Evolutionary conservation across 2,888 invertebrate species (phyloP), one percentile per base, ranked within the genome.

Genomic region (Temnothorax ravouxi): DNA sequence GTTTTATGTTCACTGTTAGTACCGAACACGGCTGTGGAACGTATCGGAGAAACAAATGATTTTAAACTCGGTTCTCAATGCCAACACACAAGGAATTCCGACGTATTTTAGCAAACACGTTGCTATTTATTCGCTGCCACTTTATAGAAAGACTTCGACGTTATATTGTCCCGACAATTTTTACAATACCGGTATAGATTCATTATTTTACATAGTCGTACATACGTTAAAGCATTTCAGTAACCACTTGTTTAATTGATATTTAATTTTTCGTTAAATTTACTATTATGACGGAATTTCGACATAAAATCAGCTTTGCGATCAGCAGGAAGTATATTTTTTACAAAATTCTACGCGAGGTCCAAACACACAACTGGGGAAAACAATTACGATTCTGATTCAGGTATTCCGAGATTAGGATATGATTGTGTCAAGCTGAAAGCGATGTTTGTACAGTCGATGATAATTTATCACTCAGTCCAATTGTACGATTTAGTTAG

Each of bases 371-470:
- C 29, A 79, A 81, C 80, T 69, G 59, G 74, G 59, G 67, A 71
- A 62, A 44, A 79, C 66, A 67, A 77, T 77, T 54, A 34, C 79
- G 79, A 80, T 69, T 71, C 72, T 59, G 34, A 71, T 59, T 71
- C 79, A 56, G 54, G 64, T 76, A 84, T 86, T 88, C 85, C 87
- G 87, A 86, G 86, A 88, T 87, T 83, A 84, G 83, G 84, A 84
- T 87, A 86, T 85, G 86, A 87, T 86, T 86, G 56, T 87, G 75
- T 84, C 84, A 85, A 84, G 86, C 81, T 87, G 77, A 79, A 84
- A 90, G 88, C 86, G 87, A 87, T 90, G 89, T 92, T 91, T 93
- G 94, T 94, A 93, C 94, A 93, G 94, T 92, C 91, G 91, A 92
- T 91, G 89, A 88, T 92, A 90, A 91, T 91, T 92, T 91, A 91